Conservation (phyloP, 2,113 vertebrate genomes). For the Toxotes jaculatrix region DNA sequence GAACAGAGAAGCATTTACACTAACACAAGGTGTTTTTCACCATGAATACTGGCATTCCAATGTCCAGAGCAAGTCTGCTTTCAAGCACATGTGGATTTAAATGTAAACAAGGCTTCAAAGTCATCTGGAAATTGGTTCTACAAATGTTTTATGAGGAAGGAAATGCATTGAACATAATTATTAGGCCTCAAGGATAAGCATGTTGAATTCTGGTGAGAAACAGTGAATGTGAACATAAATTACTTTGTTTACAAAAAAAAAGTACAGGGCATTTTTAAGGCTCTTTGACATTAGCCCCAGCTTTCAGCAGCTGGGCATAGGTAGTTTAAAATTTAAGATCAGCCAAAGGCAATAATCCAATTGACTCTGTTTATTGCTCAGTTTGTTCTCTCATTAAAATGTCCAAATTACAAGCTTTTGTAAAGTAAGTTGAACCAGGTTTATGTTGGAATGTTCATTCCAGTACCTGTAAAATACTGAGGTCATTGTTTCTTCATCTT, state of each 20-base stretch:
- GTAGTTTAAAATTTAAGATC: conserved; percentile 5
- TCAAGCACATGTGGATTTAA: background rate
- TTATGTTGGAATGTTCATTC: conserved; percentile 1
- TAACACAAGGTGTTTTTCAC: background rate
- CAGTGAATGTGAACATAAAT: background rate
- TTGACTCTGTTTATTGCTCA: conserved; percentile 42
- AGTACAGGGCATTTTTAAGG: background rate
- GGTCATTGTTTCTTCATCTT: conserved; percentile 22
- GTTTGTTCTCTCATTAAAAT: conserved; percentile 40
- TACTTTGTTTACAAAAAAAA: background rate
- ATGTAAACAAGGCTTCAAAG: background rate
- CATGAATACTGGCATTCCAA: background rate
- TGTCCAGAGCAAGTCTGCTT: background rate
- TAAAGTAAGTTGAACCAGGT: background rate
- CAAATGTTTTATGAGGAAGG: background rate
- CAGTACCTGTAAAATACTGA: conserved; percentile 26
- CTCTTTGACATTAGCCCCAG: background rate
- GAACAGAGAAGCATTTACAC: too few species aligned
- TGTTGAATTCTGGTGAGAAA: background rate
- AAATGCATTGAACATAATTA: conserved; percentile 1
- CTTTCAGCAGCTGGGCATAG: background rate
- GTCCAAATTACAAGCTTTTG: conserved; percentile 39
- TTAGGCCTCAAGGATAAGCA: background rate
- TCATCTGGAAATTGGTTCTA: background rate
- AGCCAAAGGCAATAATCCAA: conserved; percentile 31